Base-by-base conservation (phyloP, 1,140 invertebrate genomes). In the Brachionus asplanchnoidis region DNA sequence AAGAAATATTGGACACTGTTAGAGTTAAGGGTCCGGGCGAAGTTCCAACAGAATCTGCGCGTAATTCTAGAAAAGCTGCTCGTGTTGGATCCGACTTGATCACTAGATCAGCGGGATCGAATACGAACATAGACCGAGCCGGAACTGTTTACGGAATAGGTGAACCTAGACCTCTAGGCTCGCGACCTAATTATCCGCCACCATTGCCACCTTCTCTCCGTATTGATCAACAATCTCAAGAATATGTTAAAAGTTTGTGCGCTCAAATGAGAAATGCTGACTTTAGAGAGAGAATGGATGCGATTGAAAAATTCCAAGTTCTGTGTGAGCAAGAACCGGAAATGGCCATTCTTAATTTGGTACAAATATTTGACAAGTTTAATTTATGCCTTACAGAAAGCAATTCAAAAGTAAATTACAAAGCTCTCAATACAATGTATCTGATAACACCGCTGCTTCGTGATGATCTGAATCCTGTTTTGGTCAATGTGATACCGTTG, bases 1-100 rank as follows among this genome's bases (percentile, higher is more conserved):
- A 92, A 78, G 93, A 94, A 86, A 92, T 92, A 40, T 87, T 94
- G 68, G 92, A 92, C 85, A 90, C 89, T 60, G 88, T 94, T 20
- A 92, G 89, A 87, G 86, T 85, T 66, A 90, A 89, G 88, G 89
- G 89, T 75, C 85, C 89, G 23, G 88, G 88, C 40, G 89, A 89
- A 42, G 86, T 87, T 60, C 88, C 89, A 17, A 87, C 78, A 86
- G 88, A 89, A 78, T 86, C 87, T 6, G 86, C 88, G 3, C 88
- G 88, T 75, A 88, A 88, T 50, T 84, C 87, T 17, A 26, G 79
- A 36, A 82, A 82, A 82, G 65, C 28, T 17, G 42, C 14, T 36
- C 50, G 79, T 11, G 40, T 40, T 20, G 65, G 65, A 26, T 20
- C 20, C 12, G 79, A 82, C 23, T 44, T 68, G 20, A 82, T 82